Conservation (phyloP, 2,113 vertebrate genomes). For the Muntiacus reevesi region DNA sequence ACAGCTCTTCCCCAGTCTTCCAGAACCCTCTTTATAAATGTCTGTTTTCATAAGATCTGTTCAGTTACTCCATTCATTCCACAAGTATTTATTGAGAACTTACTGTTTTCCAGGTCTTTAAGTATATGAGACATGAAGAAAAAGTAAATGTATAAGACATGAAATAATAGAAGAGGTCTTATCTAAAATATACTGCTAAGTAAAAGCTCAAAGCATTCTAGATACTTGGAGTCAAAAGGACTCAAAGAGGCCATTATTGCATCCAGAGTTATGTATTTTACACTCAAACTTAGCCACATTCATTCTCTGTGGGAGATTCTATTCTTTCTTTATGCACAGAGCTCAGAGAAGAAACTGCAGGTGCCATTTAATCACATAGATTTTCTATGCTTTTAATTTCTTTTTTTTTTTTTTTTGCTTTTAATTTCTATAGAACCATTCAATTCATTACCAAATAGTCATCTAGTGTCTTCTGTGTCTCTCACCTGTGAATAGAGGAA, state of each 20-base stretch:
- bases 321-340: neutral
- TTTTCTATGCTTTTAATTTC: constrained; percentile 5
- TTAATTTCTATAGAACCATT: neutral
- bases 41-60: neutral
- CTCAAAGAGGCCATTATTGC: neutral
- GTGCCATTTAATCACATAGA: constrained; percentile 12
- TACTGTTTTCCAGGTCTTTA: neutral
- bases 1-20: neutral
- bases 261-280: neutral
- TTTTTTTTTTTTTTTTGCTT: neutral
- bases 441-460: neutral
- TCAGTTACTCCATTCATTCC: neutral
- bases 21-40: neutral
- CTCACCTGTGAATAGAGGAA: neutral
- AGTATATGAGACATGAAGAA: neutral
- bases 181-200: neutral
- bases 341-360: neutral
- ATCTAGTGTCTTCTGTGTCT: neutral
- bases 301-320: neutral
- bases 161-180: neutral
- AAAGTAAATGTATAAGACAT: neutral
- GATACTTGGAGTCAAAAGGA: neutral
- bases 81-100: neutral
- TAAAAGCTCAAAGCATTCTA: neutral
- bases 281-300: neutral